Conservation (phyloP, 2,797 vertebrate species). For the Coracias cyanogaster region DNA sequence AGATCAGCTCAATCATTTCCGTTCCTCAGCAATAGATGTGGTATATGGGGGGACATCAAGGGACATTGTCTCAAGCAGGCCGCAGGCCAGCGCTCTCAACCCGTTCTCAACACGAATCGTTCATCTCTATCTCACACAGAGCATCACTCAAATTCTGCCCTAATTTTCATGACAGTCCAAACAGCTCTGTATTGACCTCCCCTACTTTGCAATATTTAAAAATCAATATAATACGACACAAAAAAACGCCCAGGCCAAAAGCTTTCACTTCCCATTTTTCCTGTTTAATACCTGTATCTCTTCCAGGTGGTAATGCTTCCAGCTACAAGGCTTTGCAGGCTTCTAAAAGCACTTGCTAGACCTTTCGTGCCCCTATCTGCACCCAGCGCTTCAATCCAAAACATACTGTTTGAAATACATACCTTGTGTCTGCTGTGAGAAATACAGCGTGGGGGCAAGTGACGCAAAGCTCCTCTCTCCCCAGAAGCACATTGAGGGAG, state of each 20-base stretch:
- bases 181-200: background rate
- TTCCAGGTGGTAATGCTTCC: background rate
- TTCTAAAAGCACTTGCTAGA: background rate
- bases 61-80: no score
- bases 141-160: background rate
- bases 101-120: no score
- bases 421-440: background rate
- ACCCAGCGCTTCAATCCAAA: background rate
- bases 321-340: background rate
- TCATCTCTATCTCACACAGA: no score
- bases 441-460: background rate
- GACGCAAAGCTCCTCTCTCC: background rate
- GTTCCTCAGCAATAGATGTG: no score
- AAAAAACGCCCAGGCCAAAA: background rate
- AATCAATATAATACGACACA: background rate
- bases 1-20: no score
- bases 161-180: background rate
- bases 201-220: background rate
- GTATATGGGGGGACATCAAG: no score
- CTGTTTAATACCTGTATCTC: background rate
- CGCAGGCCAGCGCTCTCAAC: no score
- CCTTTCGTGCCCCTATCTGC: accelerated
- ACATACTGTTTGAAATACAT: background rate
- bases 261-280: background rate
- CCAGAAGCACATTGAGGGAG: background rate